phyloP scores from a whole-genome alignment of 2,797 vertebrate genomes.

The Anguilla megastoma region DNA sequence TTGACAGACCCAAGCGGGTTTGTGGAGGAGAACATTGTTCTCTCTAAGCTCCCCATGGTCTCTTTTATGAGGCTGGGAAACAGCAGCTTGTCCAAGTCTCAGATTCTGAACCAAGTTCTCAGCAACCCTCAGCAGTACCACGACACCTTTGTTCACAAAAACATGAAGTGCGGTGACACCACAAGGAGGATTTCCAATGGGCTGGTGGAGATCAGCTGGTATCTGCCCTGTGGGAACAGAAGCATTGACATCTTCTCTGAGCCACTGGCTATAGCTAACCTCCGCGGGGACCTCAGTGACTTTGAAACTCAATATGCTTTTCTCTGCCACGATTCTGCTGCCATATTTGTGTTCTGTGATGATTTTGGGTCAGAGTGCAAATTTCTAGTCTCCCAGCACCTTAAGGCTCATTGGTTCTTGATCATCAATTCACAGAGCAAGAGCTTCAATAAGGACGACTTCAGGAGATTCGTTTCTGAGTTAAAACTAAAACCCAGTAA shows the following conservation, averaged over 20 bases:
- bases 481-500: slow-evolving; percentile 48
- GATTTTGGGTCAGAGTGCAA: slow-evolving; percentile 51
- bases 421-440: slow-evolving; percentile 53
- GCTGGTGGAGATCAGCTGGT: slow-evolving; percentile 63
- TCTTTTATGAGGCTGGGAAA: slow-evolving; percentile 56
- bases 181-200: slow-evolving; percentile 66
- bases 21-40: slow-evolving; percentile 63
- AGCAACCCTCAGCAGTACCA: slow-evolving; percentile 61
- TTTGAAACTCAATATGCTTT: slow-evolving; percentile 73
- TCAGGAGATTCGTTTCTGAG: slow-evolving; percentile 36
- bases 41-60: slow-evolving; percentile 44
- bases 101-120: slow-evolving; percentile 66
- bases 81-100: slow-evolving; percentile 64
- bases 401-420: slow-evolving; percentile 56
- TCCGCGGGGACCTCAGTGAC: slow-evolving; percentile 69
- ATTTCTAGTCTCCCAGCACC: slow-evolving; percentile 44
- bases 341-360: slow-evolving; percentile 78
- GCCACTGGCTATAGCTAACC: slow-evolving; percentile 71
- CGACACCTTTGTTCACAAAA: slow-evolving; percentile 66
- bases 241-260: background rate
- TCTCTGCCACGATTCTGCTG: slow-evolving; percentile 71
- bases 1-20: slow-evolving; percentile 46
- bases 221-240: background rate
- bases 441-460: rapidly evolving
- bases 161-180: slow-evolving; percentile 60